Evolutionary conservation across 2,797 vertebrate genomes (phyloP), one percentile per base, ranked within the genome.

Genomic region (Neosilurus mollespiculum): DNA sequence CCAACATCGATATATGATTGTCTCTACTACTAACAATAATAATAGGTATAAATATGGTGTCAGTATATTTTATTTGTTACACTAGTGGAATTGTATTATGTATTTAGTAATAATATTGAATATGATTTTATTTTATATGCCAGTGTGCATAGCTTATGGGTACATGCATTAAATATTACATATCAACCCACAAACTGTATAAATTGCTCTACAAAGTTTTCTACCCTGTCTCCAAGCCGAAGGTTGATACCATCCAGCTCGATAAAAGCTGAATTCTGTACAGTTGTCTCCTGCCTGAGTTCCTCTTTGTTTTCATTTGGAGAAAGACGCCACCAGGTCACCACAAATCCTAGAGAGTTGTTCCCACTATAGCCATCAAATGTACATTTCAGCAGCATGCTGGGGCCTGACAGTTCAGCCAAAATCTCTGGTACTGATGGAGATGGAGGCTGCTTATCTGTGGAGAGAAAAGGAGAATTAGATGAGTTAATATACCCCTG

Each of bases 171-270:
- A 53, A 72, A 53, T 51, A 51, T n/a, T 51, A 71, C n/a, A 71
- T 24, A 49, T 18, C 7, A 11, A 11, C 56, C 1, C 24, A 73
- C 24, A 37, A 61, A n/a, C 3, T 61, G 22, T 9, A 49, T 15
- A 61, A 0, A 43, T 18, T 14, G 4, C 20, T 51, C 8, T 49
- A 24, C 18, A 80, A 62, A 16, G 3, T 15, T 51, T 6, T 34
- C 14, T 94, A 96, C 97, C 92, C 89, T 95, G 87, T 98, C 97
- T 88, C 97, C 96, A 75, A 98, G 94, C 81, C 95, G 94, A 64
- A 98, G 56, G 77, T 96, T 98, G 90, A 98, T 94, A 12, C 97
- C 96, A 67, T 98, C 97, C 87, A 98, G 86, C 88, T 99, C 96
- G 34, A 98, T 94, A 51, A 94, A 89, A 71, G 95, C 94, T 37